These are phyloP conservation scores for Melinopterus prodromus DNA, from an alignment of 2,888 invertebrate genomes.

Conservation along the genomic window DNA sequence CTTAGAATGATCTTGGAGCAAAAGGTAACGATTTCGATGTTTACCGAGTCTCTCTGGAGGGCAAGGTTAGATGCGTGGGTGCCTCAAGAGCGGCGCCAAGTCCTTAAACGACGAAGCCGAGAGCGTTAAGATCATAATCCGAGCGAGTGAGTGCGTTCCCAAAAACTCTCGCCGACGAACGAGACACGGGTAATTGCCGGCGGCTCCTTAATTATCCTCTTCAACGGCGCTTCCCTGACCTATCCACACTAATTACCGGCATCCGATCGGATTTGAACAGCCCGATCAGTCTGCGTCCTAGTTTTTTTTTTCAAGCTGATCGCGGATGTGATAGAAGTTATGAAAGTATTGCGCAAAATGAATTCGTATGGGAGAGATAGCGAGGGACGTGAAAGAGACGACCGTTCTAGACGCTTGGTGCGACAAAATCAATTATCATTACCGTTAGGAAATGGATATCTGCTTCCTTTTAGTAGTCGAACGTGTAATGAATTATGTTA, in stretches of 20 bases:
- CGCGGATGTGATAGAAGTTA: background rate
- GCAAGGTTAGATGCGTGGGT: background rate
- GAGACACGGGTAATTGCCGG: background rate
- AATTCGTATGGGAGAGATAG: background rate
- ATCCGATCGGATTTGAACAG: background rate
- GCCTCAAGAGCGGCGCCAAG: background rate
- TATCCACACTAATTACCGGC: background rate
- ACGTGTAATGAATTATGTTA: background rate
- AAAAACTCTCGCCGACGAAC: background rate
- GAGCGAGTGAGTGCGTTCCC: background rate
- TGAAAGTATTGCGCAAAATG: background rate
- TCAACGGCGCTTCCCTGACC: background rate
- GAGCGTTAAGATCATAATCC: background rate
- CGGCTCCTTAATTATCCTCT: background rate
- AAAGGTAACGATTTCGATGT: background rate
- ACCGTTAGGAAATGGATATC: slow-evolving; percentile 4
- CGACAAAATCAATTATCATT: background rate
- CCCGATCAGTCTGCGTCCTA: background rate
- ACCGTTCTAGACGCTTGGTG: background rate
- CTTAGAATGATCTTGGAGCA: background rate
- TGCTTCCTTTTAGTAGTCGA: background rate
- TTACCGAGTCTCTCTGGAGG: background rate
- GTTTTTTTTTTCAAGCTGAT: no score
- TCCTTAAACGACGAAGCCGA: background rate
- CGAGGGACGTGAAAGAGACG: background rate